Base-by-base conservation (phyloP, 2,113 vertebrate genomes). In the Osmerus eperlanus region DNA sequence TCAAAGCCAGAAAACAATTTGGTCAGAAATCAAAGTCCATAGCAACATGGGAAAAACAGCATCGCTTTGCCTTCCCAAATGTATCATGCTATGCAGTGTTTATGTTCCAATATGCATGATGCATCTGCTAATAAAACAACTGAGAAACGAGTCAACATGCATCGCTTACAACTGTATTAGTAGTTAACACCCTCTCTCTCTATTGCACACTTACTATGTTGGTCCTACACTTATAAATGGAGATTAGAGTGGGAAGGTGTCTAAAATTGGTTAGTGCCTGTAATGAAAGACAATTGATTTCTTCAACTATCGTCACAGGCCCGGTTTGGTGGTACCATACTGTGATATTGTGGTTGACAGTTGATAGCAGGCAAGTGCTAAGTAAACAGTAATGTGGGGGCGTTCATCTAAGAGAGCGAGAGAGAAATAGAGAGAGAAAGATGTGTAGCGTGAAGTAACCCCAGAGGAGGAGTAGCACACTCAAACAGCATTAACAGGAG, bases 401-500 rank as follows among this genome's bases (percentile, higher is more conserved):
- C 72, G 84, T 82, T 83, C 85, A 81, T 87, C 82, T 87, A 82
- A 75, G 82, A 83, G 76, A 47, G 18, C 4, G 18, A 16, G 54
- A n/a, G 54, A 14, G 32, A 36, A 8, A 36, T 5, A 7, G 53
- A 64, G 67, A 47, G 25, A 16, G 19, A 36, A 36, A 28, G 36
- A 36, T 62, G 23, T 8, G 25, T 32, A 47, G 36, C 11, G 63
- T 65, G 63, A 36, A 36, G 63, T 32, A 47, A 47, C 60, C 59
- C 70, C 60, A 71, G 70, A 71, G 70, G 70, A 71, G 41, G 32
- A 13, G 9, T 2, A 62, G 36, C 36, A 64, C 59, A 71, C 41
- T 63, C 55, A 54, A 66, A 71, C 81, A 77, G 84, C 83, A 83
- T 89, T 86, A 89, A 84, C 67, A 12, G 64, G 83, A 87, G 88